A percentile compares a stretch with the other conserved stretches of the same genome.
Conservation (phyloP, 2,888 invertebrate species). For the Dorcus hopei region DNA sequence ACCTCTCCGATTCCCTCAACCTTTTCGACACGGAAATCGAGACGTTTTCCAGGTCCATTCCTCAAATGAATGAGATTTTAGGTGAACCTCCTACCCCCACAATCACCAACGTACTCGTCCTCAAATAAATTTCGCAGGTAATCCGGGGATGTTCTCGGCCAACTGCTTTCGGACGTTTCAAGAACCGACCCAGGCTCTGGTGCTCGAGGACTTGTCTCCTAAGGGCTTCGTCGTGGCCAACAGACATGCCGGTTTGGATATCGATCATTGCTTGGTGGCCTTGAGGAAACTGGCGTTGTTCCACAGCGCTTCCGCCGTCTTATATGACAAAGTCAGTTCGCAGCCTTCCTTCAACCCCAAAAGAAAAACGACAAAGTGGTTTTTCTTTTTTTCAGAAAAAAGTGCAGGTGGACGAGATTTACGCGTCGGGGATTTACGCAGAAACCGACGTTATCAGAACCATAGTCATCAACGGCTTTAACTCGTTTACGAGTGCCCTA, state of each 20-base stretch:
- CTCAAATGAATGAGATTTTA: conserved; percentile 47
- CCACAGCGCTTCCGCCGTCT: conserved; percentile 56
- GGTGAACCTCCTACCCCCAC: conserved; percentile 23
- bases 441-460: conserved; percentile 30
- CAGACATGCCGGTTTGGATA: conserved; percentile 54
- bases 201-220: conserved; percentile 58
- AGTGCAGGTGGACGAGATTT: too few relatives aligned
- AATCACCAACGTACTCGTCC: too few relatives aligned
- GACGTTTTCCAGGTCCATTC: conserved; percentile 48
- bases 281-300: conserved; percentile 54
- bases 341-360: too few relatives aligned
- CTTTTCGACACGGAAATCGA: conserved; percentile 50
- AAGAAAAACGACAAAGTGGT: too few relatives aligned
- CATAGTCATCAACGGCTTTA: conserved; percentile 32
- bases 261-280: conserved; percentile 52
- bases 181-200: conserved; percentile 42
- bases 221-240: conserved; percentile 55
- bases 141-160: conserved; percentile 34
- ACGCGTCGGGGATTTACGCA: conserved; percentile 29
- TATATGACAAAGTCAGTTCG: conserved; percentile 51
- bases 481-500: conserved; percentile 43
- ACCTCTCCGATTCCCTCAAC: conserved; percentile 47
- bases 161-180: conserved; percentile 38
- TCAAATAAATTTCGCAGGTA: conserved; percentile 20
- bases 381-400: too few relatives aligned